Evolutionary conservation across 1,140 invertebrate species (phyloP), one percentile per base, ranked within the genome.

Genomic region (Pinna nobilis): DNA sequence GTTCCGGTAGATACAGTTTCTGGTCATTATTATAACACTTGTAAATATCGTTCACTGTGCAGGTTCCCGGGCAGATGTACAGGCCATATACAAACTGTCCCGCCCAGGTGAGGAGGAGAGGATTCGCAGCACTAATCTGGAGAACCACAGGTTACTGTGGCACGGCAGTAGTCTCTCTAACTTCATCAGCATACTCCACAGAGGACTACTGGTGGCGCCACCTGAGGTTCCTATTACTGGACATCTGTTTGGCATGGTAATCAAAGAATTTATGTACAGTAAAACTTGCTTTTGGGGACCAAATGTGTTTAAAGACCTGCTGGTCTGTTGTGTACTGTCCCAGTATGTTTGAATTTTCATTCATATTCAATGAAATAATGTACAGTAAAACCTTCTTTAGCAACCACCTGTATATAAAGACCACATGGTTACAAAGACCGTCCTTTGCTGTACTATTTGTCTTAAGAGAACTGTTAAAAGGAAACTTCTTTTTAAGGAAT

Each of bases 151-250:
- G 68, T 74, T 90, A 11, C 79, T 91, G 15, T 91, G 89, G 88
- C 90, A 91, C 79, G 90, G 90, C 61, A 90, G 87, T 33, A 83
- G 75, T 57, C 77, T 82, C 39, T 80, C 78, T 6, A 90, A 91
- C 74, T 70, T 91, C 23, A 78, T 90, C 6, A 88, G 86, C 44
- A 90, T 90, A 71, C 73, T 90, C 20, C 78, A 80, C 47, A 50
- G 82, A 13, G 90, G 90, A 9, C 70, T 90, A 13, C 76, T 89
- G 33, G 79, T 87, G 11, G 82, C 87, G 23, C 89, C 89, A 6
- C 77, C 88, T n/a, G 86, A 85, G n/a, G 83, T 82, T 1, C 75
- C 78, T 1, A 77, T 81, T n/a, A 85, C 80, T 50, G 89, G 88
- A 18, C 63, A 83, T 70, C 50, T 87, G 25, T 91, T 88, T 85